phyloP scores from a whole-genome alignment of 2,113 vertebrate genomes.

The Phasianus colchicus region DNA sequence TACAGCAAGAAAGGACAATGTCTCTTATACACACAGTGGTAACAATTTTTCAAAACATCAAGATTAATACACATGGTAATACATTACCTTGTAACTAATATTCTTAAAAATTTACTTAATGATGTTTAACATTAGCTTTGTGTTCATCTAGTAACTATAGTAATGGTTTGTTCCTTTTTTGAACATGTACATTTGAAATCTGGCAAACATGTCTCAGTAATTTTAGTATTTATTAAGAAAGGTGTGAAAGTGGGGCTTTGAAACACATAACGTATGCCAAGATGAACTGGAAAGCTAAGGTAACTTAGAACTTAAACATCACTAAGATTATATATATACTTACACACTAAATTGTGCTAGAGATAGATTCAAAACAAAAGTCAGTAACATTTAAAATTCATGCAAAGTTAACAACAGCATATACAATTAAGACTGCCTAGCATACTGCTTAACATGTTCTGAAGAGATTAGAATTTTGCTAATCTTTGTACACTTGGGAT shows the following conservation, averaged over 20 bases:
- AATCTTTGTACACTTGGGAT: neutral
- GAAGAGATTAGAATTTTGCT: neutral
- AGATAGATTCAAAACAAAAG: neutral
- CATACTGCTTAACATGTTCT: neutral
- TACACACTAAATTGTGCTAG: neutral
- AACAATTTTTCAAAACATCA: neutral
- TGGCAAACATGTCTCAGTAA: neutral
- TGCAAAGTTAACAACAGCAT: neutral
- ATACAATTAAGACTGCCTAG: neutral
- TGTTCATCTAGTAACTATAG: neutral
- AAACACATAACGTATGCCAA: neutral
- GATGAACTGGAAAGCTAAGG: neutral
- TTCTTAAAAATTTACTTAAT: neutral
- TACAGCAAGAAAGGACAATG: neutral
- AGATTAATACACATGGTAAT: neutral
- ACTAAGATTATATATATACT: neutral
- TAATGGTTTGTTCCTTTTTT: neutral
- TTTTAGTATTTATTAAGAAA: neutral
- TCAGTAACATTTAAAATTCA: neutral
- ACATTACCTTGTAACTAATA: neutral
- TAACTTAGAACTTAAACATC: neutral
- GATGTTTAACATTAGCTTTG: neutral
- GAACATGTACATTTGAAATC: neutral
- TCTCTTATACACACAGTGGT: neutral
- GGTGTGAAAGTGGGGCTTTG: neutral